Conservation (phyloP, 2,797 vertebrate species). For the Anabacerthia variegaticeps region DNA sequence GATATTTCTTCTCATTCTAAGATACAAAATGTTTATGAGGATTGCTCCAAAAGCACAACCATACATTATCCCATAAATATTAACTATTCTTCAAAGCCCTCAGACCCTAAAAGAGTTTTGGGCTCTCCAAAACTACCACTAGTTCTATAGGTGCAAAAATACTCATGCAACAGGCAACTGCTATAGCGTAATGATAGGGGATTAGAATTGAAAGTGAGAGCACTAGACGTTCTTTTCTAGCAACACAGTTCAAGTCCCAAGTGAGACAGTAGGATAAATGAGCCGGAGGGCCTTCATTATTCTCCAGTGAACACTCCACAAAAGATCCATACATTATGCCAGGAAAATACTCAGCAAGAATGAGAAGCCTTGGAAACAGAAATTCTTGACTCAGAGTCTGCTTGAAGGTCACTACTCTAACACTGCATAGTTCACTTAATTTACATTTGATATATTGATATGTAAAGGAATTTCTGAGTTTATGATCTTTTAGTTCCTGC, state of each 20-base stretch:
- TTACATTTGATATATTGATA: slow-evolving; percentile 21
- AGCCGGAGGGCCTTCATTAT: slow-evolving; percentile 25
- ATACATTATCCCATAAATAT: neutral
- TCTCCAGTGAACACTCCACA: slow-evolving; percentile 21
- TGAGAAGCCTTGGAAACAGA: slow-evolving; percentile 39
- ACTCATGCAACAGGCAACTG: neutral
- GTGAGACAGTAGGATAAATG: slow-evolving; percentile 18
- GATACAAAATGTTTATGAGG: neutral
- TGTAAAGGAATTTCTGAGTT: slow-evolving; percentile 37
- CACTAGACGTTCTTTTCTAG: neutral
- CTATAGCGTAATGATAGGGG: neutral
- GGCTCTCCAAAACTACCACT: neutral
- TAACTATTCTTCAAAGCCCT: neutral
- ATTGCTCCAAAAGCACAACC: neutral
- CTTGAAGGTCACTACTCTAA: slow-evolving; percentile 34
- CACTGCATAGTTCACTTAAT: neutral
- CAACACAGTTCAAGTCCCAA: slow-evolving; percentile 18
- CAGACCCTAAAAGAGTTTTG: neutral
- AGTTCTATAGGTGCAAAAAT: neutral
- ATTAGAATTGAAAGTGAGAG: slow-evolving; percentile 32
- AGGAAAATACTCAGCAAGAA: slow-evolving; percentile 30
- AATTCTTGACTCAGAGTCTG: slow-evolving; percentile 43
- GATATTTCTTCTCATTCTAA: neutral
- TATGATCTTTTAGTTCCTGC: neutral
- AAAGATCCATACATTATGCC: slow-evolving; percentile 49